These are phyloP conservation scores for Dynastes maya DNA, from an alignment of 2,888 invertebrate species.

Conservation along the genomic window DNA sequence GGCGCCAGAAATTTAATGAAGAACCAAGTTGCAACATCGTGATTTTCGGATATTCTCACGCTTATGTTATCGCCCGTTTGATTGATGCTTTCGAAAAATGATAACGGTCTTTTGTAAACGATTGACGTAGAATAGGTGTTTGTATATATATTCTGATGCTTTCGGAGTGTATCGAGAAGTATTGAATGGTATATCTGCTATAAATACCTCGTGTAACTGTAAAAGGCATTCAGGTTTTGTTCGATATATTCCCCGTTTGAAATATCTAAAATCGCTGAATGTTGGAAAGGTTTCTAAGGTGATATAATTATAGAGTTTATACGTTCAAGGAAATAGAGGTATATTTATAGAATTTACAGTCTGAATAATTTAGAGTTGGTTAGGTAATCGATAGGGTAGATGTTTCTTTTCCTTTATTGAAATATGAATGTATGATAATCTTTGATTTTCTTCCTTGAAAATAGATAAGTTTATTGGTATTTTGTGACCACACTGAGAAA, in stretches of 20 bases:
- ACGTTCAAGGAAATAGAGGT: not conserved
- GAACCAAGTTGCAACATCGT: not conserved
- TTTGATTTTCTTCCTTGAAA: too few species aligned
- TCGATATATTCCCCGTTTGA: not conserved
- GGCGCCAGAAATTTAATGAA: constrained; percentile 2
- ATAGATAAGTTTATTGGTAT: too few species aligned
- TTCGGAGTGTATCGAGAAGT: not conserved
- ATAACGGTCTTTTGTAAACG: constrained; percentile 8
- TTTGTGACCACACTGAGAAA: too few species aligned
- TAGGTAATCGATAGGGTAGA: not conserved
- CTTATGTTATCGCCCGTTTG: not conserved
- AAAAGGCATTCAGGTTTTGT: constrained; percentile 11
- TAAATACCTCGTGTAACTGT: constrained; percentile 1
- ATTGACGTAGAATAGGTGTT: not conserved
- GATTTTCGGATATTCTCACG: not conserved
- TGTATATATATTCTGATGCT: not conserved
- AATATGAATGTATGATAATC: too few species aligned
- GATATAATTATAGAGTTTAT: not conserved
- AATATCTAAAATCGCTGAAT: not conserved
- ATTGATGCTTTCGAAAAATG: not conserved
- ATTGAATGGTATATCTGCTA: not conserved
- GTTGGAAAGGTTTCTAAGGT: not conserved
- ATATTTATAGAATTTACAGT: not conserved
- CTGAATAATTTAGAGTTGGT: not conserved
- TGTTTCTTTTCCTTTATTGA: too few species aligned